These are phyloP conservation scores for Anarrhichthys ocellatus DNA, from an alignment of 2,113 vertebrate genomes.

Conservation along the genomic window DNA sequence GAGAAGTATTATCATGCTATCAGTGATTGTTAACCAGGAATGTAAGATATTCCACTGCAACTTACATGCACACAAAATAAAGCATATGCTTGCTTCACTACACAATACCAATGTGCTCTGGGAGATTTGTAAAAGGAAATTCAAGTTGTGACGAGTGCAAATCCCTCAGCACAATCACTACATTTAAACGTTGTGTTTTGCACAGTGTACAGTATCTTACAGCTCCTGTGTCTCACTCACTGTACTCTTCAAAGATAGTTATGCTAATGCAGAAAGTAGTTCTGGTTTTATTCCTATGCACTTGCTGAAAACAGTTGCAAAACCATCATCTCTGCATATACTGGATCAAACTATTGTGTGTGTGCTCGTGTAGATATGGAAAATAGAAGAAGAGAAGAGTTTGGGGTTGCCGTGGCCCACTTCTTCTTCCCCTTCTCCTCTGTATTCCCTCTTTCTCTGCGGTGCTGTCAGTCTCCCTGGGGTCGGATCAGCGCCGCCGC, in stretches of 20 bases:
- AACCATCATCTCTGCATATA: constrained; percentile 67
- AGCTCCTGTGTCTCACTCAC: constrained; percentile 40
- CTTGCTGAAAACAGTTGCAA: constrained; percentile 57
- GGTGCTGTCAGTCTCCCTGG: constrained; percentile 79
- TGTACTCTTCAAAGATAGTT: constrained; percentile 61
- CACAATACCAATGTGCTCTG: constrained; percentile 48
- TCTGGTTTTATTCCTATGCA: constrained; percentile 16
- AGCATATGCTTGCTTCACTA: constrained; percentile 41
- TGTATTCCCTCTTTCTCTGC: constrained; percentile 73
- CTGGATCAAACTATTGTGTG: constrained; percentile 45
- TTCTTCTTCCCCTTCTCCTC: constrained; percentile 73
- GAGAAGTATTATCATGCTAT: neutral
- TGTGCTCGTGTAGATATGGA: constrained; percentile 58
- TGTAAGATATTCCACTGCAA: constrained; percentile 18
- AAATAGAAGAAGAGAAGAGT: constrained; percentile 74
- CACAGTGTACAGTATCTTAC: constrained; percentile 43
- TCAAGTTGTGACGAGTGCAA: constrained; percentile 49
- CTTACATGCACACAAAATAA: constrained; percentile 10
- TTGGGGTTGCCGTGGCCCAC: constrained; percentile 81
- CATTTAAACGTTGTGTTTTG: constrained; percentile 63
- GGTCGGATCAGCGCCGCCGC: constrained; percentile 78
- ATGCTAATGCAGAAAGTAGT: constrained; percentile 68
- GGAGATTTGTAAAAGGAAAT: constrained; percentile 69
- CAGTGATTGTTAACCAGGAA: constrained; percentile 11
- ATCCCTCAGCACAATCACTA: constrained; percentile 59